Percentiles rank a stretch among this genome's conserved stretches.
phyloP scores from a whole-genome alignment of 2,888 invertebrate species.

The Orchesellides sinensis region DNA sequence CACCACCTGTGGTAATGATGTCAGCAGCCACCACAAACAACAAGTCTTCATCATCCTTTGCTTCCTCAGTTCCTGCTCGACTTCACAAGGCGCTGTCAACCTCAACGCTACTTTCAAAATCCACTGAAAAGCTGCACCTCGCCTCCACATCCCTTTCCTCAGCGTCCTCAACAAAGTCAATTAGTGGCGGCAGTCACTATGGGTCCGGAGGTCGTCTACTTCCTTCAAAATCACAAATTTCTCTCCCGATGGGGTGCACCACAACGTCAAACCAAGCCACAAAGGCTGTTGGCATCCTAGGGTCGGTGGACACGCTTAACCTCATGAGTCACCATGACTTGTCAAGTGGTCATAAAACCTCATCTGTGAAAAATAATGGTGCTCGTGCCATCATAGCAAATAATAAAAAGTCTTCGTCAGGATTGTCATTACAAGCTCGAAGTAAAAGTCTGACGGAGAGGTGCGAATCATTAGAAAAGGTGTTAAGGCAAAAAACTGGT shows the following conservation, averaged over 20 bases:
- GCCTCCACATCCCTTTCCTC: not conserved
- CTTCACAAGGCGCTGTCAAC: constrained; percentile 48
- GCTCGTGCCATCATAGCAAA: not conserved
- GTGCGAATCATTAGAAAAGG: constrained; percentile 72
- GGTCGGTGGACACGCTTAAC: constrained; percentile 8
- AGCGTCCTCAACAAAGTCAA: not conserved
- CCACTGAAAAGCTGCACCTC: constrained; percentile 26
- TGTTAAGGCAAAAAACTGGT: no score
- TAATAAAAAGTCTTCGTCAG: not conserved
- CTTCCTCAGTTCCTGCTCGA: constrained; percentile 41
- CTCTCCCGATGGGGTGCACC: constrained; percentile 66
- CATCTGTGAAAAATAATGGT: not conserved
- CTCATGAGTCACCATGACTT: not conserved
- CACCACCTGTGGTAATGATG: constrained; percentile 63
- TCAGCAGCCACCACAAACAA: not conserved
- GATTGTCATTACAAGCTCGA: constrained; percentile 10
- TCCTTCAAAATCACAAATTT: constrained; percentile 69
- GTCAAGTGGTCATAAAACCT: not conserved
- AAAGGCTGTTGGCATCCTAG: constrained; percentile 12
- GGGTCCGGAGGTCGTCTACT: constrained; percentile 59
- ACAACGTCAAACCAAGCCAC: constrained; percentile 48
- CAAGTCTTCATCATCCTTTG: not conserved
- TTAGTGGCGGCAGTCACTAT: constrained; percentile 11
- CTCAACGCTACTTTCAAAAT: constrained; percentile 28
- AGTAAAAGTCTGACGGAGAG: constrained; percentile 72